Percentiles rank a stretch among this genome's conserved stretches.
These are phyloP conservation scores for Podarcis cretensis DNA, from an alignment of 2,113 vertebrate genomes.

Conservation along the genomic window DNA sequence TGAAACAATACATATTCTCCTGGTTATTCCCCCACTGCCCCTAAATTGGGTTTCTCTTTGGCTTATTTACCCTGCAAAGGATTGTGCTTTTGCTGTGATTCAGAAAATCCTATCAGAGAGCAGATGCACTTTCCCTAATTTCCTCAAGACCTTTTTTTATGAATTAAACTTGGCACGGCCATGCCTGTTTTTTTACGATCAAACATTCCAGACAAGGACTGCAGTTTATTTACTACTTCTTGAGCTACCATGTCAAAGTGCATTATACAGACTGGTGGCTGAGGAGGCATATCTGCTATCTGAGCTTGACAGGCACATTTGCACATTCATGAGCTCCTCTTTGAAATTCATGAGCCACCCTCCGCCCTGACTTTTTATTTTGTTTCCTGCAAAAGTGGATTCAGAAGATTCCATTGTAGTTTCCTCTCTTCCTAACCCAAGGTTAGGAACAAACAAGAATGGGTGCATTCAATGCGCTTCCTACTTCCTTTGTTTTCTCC, in stretches of 20 bases:
- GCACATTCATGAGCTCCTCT: constrained; percentile 74
- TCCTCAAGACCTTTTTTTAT: constrained; percentile 49
- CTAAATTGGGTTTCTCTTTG: constrained; percentile 48
- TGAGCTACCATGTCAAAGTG: constrained; percentile 59
- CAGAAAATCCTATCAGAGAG: constrained; percentile 37
- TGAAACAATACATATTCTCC: neutral
- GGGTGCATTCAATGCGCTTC: constrained; percentile 10
- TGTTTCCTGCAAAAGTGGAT: constrained; percentile 54
- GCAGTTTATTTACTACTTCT: constrained; percentile 67
- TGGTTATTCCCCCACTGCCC: constrained; percentile 12
- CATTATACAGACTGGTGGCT: constrained; percentile 65
- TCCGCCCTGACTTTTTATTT: constrained; percentile 44
- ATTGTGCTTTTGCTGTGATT: constrained; percentile 24
- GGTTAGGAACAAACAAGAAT: constrained; percentile 29
- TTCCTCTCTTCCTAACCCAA: constrained; percentile 29
- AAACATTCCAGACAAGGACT: constrained; percentile 49
- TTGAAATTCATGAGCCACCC: constrained; percentile 69
- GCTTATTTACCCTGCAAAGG: constrained; percentile 33
- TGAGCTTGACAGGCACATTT: constrained; percentile 62
- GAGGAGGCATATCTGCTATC: constrained; percentile 67
- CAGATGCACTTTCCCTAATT: constrained; percentile 47
- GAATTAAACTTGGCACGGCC: constrained; percentile 65
- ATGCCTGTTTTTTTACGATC: constrained; percentile 58
- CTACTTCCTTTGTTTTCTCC: constrained; percentile 12
- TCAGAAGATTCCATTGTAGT: constrained; percentile 23